A percentile compares a stretch with the other conserved stretches of the same genome.
phyloP scores from a whole-genome alignment of 2,797 vertebrate species.

The Anableps anableps region DNA sequence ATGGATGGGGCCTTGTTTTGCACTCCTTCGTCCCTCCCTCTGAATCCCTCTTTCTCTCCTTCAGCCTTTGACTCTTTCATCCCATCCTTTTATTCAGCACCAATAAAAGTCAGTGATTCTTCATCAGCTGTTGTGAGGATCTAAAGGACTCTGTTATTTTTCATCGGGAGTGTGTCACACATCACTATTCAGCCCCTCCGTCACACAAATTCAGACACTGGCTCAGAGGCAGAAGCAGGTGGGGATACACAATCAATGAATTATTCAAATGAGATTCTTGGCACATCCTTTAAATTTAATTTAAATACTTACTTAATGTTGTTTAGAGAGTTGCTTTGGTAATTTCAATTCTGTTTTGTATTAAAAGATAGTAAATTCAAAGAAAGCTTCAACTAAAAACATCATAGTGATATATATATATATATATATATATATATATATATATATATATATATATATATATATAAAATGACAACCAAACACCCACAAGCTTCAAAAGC shows the following conservation, averaged over 20 bases:
- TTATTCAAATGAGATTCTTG: slow-evolving; percentile 77
- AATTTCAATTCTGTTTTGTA: slow-evolving; percentile 41
- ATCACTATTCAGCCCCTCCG: slow-evolving; percentile 76
- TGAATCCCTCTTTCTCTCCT: slow-evolving; percentile 84
- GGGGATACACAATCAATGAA: slow-evolving; percentile 79
- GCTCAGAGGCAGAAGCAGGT: slow-evolving; percentile 73
- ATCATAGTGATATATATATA: background rate
- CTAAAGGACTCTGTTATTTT: slow-evolving; percentile 80
- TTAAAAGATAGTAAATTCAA: background rate
- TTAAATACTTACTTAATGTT: slow-evolving; percentile 71
- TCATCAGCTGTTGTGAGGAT: slow-evolving; percentile 81
- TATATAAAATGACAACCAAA: no score
- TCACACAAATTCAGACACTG: slow-evolving; percentile 75
- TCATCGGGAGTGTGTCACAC: slow-evolving; percentile 83
- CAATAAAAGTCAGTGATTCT: slow-evolving; percentile 88
- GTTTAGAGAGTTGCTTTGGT: slow-evolving; percentile 43
- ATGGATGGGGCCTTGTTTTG: slow-evolving; percentile 89
- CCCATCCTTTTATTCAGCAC: slow-evolving; percentile 80
- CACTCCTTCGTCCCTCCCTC: slow-evolving; percentile 86
- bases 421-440: no score
- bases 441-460: no score
- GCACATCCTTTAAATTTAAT: slow-evolving; percentile 72
- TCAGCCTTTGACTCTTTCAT: slow-evolving; percentile 84
- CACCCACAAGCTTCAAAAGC: no score
- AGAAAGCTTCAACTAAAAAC: background rate